These are phyloP conservation scores for Pollimyrus isidori DNA, from an alignment of 2,113 vertebrate genomes.

Conservation along the genomic window DNA sequence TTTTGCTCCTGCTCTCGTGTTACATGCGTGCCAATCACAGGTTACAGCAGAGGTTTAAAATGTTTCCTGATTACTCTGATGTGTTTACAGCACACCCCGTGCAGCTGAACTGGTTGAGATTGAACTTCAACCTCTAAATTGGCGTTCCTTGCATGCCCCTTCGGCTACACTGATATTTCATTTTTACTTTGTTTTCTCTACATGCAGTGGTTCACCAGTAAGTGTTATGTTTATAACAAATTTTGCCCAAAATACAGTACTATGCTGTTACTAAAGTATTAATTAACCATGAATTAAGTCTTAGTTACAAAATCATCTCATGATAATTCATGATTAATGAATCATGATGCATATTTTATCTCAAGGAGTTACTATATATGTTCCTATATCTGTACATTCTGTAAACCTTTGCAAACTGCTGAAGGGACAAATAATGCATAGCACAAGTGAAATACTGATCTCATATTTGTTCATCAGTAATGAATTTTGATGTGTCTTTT, in stretches of 20 bases:
- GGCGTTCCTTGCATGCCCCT: neutral
- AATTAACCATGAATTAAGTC: neutral
- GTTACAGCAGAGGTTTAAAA: neutral
- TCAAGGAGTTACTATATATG: too few species aligned
- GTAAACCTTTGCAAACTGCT: too few species aligned
- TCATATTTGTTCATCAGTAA: too few species aligned
- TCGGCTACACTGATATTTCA: neutral
- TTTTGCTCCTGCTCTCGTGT: neutral
- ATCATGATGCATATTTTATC: too few species aligned
- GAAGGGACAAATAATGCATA: too few species aligned
- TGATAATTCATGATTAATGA: neutral
- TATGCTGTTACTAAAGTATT: neutral
- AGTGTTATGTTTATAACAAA: neutral
- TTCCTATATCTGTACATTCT: too few species aligned
- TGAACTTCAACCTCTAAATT: neutral
- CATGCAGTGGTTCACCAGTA: neutral
- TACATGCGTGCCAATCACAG: neutral
- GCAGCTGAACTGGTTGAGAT: neutral
- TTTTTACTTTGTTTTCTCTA: neutral
- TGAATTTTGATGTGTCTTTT: too few species aligned
- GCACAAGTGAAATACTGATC: too few species aligned
- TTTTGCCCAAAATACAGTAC: neutral
- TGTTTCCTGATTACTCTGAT: neutral
- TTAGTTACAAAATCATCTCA: neutral
- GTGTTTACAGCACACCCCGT: too few species aligned